Evolutionary conservation across 2,888 invertebrate species (phyloP).

Genomic region (Trissoscelio sp.): DNA sequence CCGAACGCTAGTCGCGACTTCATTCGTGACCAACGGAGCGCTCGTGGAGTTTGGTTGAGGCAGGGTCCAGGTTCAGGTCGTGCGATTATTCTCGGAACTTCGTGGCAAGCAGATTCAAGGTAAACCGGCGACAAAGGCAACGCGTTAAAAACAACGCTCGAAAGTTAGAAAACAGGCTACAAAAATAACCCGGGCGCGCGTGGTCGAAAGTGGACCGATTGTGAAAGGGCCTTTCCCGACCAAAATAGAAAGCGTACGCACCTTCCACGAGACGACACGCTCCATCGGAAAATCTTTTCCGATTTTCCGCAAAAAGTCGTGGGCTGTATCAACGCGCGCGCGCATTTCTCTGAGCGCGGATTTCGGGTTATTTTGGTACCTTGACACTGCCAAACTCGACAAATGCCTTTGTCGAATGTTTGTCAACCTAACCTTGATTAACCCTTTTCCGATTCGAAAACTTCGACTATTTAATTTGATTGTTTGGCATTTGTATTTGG

Average conservation of each 20-base stretch:
- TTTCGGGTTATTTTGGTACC: constrained; percentile 48
- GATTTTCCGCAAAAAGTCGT: constrained; percentile 26
- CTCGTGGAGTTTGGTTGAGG: constrained; percentile 34
- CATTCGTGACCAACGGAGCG: constrained; percentile 23
- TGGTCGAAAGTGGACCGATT: constrained; percentile 12
- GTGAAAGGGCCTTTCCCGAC: constrained; percentile 29
- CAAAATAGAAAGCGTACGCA: constrained; percentile 42
- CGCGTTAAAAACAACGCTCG: not conserved
- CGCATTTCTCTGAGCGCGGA: constrained; percentile 30
- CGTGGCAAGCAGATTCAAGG: constrained; percentile 39
- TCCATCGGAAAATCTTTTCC: constrained; percentile 14
- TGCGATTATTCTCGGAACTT: constrained; percentile 16
- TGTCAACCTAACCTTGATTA: constrained; percentile 43
- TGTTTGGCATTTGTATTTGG: not conserved
- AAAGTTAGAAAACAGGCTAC: not conserved
- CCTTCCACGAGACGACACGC: not conserved
- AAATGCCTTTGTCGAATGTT: constrained; percentile 21
- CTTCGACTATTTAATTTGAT: not conserved
- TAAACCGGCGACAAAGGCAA: constrained; percentile 6
- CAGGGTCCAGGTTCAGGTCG: constrained; percentile 32
- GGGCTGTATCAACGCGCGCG: too few relatives aligned
- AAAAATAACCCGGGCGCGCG: not conserved
- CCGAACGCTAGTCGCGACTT: constrained; percentile 25
- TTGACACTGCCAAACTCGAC: constrained; percentile 34
- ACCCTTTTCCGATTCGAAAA: not conserved